Percentiles rank a stretch among this genome's conserved stretches.
Conservation (phyloP, 2,113 vertebrate species). For the Sinocyclocheilus rhinocerous region DNA sequence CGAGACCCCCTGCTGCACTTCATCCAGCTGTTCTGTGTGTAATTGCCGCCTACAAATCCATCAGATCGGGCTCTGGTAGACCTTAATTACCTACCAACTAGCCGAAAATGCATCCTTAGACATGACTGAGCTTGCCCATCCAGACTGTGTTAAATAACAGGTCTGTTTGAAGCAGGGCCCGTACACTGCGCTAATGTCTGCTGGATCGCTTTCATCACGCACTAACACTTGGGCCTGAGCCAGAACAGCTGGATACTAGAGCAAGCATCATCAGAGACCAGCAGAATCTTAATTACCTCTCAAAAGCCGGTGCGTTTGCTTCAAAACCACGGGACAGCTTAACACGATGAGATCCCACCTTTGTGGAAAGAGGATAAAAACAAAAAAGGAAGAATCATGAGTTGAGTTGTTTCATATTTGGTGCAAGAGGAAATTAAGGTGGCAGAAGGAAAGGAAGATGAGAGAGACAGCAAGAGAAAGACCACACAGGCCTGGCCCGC, state of each 20-base stretch:
- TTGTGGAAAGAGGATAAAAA: conserved; percentile 26
- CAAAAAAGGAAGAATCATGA: neutral
- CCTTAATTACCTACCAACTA: neutral
- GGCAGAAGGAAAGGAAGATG: neutral
- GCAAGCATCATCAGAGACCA: conserved; percentile 31
- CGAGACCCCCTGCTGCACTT: neutral
- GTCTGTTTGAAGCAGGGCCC: neutral
- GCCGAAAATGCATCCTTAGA: neutral
- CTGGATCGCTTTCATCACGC: neutral
- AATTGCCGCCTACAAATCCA: neutral
- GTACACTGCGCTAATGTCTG: neutral
- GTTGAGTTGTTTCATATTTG: neutral
- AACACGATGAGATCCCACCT: conserved; percentile 99
- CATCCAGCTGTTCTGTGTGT: neutral
- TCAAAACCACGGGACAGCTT: conserved; percentile 97
- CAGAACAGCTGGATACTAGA: conserved; percentile 26
- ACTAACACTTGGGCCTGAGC: conserved; percentile 26
- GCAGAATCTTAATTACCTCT: conserved; percentile 81
- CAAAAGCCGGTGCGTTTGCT: conserved; percentile 96
- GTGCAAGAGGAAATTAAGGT: neutral
- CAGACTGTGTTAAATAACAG: neutral
- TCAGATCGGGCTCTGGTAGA: neutral
- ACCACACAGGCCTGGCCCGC: conserved; percentile 52
- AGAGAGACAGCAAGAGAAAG: neutral
- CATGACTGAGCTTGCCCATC: neutral